Evolutionary conservation across 2,888 invertebrate genomes (phyloP).

Genomic region (Nymphalis polychloros): DNA sequence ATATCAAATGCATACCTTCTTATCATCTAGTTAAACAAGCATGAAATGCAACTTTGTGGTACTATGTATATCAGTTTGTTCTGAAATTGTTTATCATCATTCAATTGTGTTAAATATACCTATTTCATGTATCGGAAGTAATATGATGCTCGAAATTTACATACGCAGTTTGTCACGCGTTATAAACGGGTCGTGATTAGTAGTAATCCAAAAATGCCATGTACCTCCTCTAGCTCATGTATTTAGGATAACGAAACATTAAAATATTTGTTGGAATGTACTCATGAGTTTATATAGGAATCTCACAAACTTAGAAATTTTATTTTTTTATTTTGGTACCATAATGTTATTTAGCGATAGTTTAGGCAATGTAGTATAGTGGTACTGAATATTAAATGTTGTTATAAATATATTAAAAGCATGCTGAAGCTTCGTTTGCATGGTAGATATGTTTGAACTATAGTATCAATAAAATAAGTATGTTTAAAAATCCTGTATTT

Average conservation of each 20-base stretch:
- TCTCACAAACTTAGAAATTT: conserved; percentile 55
- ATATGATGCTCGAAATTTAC: conserved; percentile 24
- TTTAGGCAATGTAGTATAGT: conserved; percentile 62
- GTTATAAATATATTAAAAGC: conserved; percentile 66
- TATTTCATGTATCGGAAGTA: conserved; percentile 15
- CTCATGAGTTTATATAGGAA: conserved; percentile 48
- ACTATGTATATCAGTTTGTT: conserved; percentile 11
- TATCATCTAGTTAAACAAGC: conserved; percentile 26
- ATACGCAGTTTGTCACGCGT: conserved; percentile 8
- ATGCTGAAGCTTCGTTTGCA: conserved; percentile 71
- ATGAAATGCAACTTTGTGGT: conserved; percentile 30
- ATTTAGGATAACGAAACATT: conserved; percentile 34
- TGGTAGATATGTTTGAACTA: conserved; percentile 67
- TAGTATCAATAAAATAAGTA: conserved; percentile 64
- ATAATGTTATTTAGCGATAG: conserved; percentile 49
- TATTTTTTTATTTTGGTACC: conserved; percentile 50
- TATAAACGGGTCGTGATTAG: conserved; percentile 27
- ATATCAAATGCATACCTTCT: conserved; percentile 17
- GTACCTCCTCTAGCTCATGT: conserved; percentile 33
- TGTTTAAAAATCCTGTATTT: conserved; percentile 60
- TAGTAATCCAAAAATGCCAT: conserved; percentile 32
- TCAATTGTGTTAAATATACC: conserved; percentile 14
- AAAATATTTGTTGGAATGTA: conserved; percentile 39
- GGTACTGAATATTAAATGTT: conserved; percentile 66
- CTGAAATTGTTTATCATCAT: conserved; percentile 9